phyloP scores from a whole-genome alignment of 2,888 invertebrate genomes.

The Ichneumon xanthorius region DNA sequence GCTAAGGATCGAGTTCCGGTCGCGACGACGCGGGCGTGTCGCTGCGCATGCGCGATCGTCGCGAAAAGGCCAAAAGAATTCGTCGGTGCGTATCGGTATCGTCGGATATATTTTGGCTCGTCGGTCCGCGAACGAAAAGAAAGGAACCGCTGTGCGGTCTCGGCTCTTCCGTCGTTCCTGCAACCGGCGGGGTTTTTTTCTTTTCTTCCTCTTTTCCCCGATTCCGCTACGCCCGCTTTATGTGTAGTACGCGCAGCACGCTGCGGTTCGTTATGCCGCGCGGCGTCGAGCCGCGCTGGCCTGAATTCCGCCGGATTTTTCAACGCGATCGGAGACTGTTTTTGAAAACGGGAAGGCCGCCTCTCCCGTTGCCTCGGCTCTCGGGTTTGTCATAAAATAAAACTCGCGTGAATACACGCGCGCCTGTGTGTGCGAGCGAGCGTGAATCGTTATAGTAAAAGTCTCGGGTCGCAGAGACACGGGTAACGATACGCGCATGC shows the following conservation, averaged over 20 bases:
- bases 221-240: background rate
- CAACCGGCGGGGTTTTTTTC: conserved; percentile 19
- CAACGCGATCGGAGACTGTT: conserved; percentile 37
- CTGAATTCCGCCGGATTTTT: conserved; percentile 46
- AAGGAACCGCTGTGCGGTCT: conserved; percentile 43
- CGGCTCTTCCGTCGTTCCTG: conserved; percentile 23
- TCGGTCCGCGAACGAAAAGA: conserved; percentile 40
- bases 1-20: conserved; percentile 30
- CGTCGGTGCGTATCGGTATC: background rate
- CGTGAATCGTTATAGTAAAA: background rate
- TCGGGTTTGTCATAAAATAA: background rate
- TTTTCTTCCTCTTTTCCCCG: background rate
- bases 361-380: conserved; percentile 17
- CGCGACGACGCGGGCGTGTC: background rate
- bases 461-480: background rate
- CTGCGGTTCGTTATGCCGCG: background rate
- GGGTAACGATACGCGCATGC: background rate
- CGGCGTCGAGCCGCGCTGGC: conserved; percentile 37
- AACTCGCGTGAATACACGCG: background rate
- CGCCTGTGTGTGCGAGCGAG: background rate
- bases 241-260: background rate
- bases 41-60: background rate
- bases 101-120: background rate
- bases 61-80: conserved; percentile 13
- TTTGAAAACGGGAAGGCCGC: conserved; percentile 41